Evolutionary conservation across 2,113 vertebrate species (phyloP), one percentile per base, ranked within the genome.

Genomic region (Oncorhynchus kisutch): DNA sequence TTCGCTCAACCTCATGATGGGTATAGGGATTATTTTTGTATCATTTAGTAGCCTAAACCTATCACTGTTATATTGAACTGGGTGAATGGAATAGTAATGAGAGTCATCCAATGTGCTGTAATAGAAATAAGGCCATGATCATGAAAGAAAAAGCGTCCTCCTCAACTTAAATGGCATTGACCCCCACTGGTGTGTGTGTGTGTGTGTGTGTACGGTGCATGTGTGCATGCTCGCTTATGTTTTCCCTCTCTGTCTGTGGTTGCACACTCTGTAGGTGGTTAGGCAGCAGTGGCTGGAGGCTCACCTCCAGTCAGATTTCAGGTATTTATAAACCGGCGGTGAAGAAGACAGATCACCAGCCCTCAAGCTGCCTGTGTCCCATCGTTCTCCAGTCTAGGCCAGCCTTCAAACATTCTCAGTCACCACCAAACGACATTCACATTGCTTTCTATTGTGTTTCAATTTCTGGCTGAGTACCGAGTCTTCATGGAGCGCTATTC

Each of bases 321-420:
- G 82, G 82, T 87, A 83, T 88, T 87, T 87, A 86, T 84, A 85
- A 85, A 79, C 29, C 29, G 7, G 29, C 0, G 31, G 14, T 20
- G 78, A 75, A 74, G 81, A 88, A 89, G 81, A 88, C 69, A 2
- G 86, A 86, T 90, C 77, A 77, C 82, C 45, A 1, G 24, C 78
- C 80, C 82, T 85, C 77, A 73, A 89, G 88, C 82, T 85, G 79
- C 80, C 78, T 82, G 81, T 72, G 84, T 83, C 85, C 81, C 83
- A 86, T 89, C 85, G 79, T 78, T 83, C 81, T 71, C 69, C 84
- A 75, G 79, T 81, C 79, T 78, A 84, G 87, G 80, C 86, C 84
- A 84, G 84, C 80, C 85, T 84, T 88, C 83, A 82, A 48, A 73
- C 72, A 73, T 78, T 66, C 78, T 66, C 78, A 75, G 78, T 64